Percentiles rank a stretch among this genome's conserved stretches.
These are phyloP conservation scores for Pemphredon lugubris DNA, from an alignment of 2,888 invertebrate genomes.

Conservation along the genomic window DNA sequence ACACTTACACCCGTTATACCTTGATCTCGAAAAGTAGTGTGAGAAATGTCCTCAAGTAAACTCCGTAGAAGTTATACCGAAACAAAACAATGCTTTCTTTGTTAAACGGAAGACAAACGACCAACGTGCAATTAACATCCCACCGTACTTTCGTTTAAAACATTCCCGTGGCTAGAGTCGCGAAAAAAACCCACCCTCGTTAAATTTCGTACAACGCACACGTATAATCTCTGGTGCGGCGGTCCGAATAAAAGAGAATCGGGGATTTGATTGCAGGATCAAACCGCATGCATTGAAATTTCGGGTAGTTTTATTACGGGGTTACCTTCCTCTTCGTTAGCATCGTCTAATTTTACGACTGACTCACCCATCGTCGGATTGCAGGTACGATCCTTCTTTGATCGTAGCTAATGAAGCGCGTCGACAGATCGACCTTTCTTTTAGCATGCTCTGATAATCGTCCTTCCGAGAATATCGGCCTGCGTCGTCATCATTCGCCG, in stretches of 20 bases:
- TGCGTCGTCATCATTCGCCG: constrained; percentile 40
- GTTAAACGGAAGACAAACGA: too few relatives aligned
- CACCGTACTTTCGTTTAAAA: too few relatives aligned
- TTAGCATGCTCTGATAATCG: constrained; percentile 67
- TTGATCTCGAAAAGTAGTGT: too few relatives aligned
- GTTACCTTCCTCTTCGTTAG: constrained; percentile 44
- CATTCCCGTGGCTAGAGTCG: too few relatives aligned
- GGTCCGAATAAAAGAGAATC: constrained; percentile 1
- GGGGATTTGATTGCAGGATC: constrained; percentile 29
- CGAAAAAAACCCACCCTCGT: too few relatives aligned
- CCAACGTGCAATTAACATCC: too few relatives aligned
- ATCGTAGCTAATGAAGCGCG: constrained; percentile 63
- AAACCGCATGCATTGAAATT: constrained; percentile 24
- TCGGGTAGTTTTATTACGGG: constrained; percentile 39
- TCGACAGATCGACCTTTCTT: constrained; percentile 60
- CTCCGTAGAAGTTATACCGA: too few relatives aligned
- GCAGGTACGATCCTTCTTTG: constrained; percentile 42
- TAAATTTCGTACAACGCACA: too few relatives aligned
- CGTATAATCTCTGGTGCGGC: too few relatives aligned
- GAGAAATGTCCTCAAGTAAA: too few relatives aligned
- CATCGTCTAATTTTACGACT: constrained; percentile 57
- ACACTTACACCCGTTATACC: too few relatives aligned
- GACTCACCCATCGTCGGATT: constrained; percentile 44
- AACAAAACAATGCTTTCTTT: too few relatives aligned
- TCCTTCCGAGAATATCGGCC: constrained; percentile 47